phyloP scores from a whole-genome alignment of 2,113 vertebrate species.

The Plectropomus leopardus region DNA sequence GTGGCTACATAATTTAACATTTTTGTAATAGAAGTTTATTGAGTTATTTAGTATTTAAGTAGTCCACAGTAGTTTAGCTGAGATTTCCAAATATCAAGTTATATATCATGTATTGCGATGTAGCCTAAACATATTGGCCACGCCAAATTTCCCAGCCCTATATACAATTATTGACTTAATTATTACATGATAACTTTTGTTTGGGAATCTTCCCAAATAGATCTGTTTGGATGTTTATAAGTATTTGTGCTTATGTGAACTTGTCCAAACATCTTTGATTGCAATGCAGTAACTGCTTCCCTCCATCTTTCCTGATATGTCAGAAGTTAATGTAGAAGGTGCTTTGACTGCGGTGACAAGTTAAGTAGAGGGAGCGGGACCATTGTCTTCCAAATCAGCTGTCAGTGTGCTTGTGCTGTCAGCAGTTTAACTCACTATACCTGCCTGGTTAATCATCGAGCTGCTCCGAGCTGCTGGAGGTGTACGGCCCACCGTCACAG shows the following conservation, averaged over 20 bases:
- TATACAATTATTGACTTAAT: not conserved
- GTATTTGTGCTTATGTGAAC: not conserved
- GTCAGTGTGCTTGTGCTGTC: conserved; percentile 82
- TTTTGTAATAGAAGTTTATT: too few relatives aligned
- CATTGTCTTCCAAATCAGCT: conserved; percentile 88
- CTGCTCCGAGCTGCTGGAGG: conserved; percentile 75
- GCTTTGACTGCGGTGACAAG: conserved; percentile 85
- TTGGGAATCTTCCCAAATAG: not conserved
- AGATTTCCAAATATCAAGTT: too few relatives aligned
- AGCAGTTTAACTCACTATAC: conserved; percentile 85
- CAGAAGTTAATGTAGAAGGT: conserved; percentile 78
- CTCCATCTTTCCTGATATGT: conserved; percentile 62
- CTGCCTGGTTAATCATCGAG: conserved; percentile 88
- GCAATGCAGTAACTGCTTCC: conserved; percentile 48
- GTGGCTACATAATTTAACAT: too few relatives aligned
- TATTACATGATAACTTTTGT: not conserved
- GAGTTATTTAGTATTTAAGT: too few relatives aligned
- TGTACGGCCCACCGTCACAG: conserved; percentile 71
- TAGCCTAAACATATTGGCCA: accelerated
- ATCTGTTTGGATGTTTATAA: not conserved
- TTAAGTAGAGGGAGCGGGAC: conserved; percentile 82
- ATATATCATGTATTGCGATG: too few relatives aligned
- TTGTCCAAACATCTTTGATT: conserved; percentile 1
- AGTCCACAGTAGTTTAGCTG: too few relatives aligned
- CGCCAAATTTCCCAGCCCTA: too few relatives aligned